phyloP scores from a whole-genome alignment of 2,113 vertebrate species.

The Psilopogon haemacephalus region DNA sequence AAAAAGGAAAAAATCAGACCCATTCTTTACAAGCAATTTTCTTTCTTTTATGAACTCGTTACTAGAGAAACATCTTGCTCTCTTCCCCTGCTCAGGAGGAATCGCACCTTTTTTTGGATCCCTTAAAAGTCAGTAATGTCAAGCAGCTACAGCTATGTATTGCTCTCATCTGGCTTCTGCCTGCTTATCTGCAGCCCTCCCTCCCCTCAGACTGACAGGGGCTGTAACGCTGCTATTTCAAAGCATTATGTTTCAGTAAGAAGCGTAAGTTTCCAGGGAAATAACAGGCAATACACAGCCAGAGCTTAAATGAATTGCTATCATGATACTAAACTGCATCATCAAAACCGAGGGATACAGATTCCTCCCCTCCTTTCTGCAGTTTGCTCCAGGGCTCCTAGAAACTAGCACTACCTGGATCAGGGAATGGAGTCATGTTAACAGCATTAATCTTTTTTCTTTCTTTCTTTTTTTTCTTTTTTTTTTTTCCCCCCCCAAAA shows the following conservation, averaged over 20 bases:
- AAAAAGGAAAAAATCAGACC: not conserved
- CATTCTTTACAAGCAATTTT: constrained; percentile 49
- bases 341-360: not conserved
- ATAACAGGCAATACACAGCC: not conserved
- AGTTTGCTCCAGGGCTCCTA: not conserved
- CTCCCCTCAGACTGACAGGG: not conserved
- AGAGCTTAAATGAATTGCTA: constrained; percentile 10
- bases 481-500: not conserved
- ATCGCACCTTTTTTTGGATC: constrained; percentile 10
- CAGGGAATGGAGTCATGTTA: not conserved
- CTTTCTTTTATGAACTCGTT: constrained; percentile 31
- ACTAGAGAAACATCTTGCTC: constrained; percentile 54
- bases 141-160: not conserved
- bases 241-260: not conserved
- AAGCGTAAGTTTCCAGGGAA: constrained; percentile 5
- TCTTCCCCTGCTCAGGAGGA: not conserved
- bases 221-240: not conserved
- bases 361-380: not conserved
- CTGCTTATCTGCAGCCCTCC: not conserved
- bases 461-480: not conserved
- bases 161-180: not conserved
- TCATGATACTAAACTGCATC: not conserved
- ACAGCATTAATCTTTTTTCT: constrained; percentile 11
- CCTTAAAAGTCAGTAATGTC: constrained; percentile 31
- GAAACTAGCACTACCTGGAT: not conserved